These are phyloP conservation scores for Bubo scandiacus DNA, from an alignment of 2,113 vertebrate species.

Conservation along the genomic window DNA sequence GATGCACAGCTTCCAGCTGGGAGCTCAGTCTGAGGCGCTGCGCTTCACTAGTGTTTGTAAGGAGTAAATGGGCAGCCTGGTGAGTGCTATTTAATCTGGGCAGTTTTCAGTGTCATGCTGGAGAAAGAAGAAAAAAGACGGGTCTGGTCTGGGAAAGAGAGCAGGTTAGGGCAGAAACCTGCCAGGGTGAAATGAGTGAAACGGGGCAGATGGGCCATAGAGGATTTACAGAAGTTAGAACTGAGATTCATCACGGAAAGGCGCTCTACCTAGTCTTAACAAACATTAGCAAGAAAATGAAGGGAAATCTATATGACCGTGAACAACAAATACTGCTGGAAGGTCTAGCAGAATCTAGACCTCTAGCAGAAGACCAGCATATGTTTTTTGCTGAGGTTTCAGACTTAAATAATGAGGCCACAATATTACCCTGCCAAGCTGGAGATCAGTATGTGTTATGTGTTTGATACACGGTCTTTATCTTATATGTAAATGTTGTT, in stretches of 20 bases:
- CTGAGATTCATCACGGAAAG: background rate
- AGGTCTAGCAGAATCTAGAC: background rate
- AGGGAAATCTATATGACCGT: background rate
- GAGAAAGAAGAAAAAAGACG: background rate
- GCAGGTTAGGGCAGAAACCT: background rate
- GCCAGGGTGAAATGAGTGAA: background rate
- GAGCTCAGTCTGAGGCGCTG: background rate
- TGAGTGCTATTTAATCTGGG: background rate
- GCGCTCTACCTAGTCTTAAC: background rate
- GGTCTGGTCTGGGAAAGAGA: background rate
- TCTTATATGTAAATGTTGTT: background rate
- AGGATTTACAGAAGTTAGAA: background rate
- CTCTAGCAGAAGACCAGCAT: background rate
- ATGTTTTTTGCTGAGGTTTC: background rate
- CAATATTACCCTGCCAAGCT: background rate
- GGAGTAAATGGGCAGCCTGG: background rate
- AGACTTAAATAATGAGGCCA: background rate
- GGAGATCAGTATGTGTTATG: background rate
- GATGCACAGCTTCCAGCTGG: background rate
- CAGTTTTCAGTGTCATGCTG: background rate
- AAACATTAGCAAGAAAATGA: background rate
- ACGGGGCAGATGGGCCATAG: background rate
- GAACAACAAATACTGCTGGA: background rate
- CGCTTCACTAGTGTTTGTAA: background rate
- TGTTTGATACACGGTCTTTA: background rate